Evolutionary conservation across 2,888 invertebrate species (phyloP).

Genomic region (Acrocyrtus sp.): DNA sequence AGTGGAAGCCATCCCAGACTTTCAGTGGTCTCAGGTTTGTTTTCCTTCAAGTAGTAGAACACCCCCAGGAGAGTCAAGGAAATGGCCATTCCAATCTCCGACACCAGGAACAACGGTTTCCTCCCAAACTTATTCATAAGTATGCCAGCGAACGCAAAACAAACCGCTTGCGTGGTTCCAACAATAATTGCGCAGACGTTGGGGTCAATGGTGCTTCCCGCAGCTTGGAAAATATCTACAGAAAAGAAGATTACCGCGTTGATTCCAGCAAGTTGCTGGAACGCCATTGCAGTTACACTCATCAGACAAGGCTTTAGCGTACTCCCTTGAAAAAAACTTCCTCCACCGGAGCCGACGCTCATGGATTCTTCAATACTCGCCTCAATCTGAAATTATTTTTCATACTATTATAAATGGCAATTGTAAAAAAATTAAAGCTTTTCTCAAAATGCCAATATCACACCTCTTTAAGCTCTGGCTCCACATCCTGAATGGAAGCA

Average conservation of each 20-base stretch:
- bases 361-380: slow-evolving; percentile 7
- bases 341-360: no score
- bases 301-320: slow-evolving; percentile 75
- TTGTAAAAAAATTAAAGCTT: no score
- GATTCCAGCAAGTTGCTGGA: slow-evolving; percentile 81
- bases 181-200: slow-evolving; percentile 71
- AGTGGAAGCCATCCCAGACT: slow-evolving; percentile 78
- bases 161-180: slow-evolving; percentile 71
- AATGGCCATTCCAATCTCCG: slow-evolving; percentile 77
- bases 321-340: not conserved
- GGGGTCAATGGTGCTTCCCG: slow-evolving; percentile 71
- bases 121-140: slow-evolving; percentile 85
- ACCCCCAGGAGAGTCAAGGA: slow-evolving; percentile 78
- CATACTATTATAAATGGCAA: no score
- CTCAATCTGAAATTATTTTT: slow-evolving; percentile 5
- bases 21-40: slow-evolving; percentile 63
- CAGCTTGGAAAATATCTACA: slow-evolving; percentile 77
- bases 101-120: slow-evolving; percentile 79
- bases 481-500: slow-evolving; percentile 72
- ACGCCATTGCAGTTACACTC: slow-evolving; percentile 81
- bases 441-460: no score
- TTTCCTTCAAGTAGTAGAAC: slow-evolving; percentile 73
- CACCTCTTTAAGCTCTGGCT: slow-evolving; percentile 73
- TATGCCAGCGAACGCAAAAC: slow-evolving; percentile 70
- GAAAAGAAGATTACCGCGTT: slow-evolving; percentile 79